A percentile compares a stretch with the other conserved stretches of the same genome.
These are phyloP conservation scores for Pogonocichla stellata DNA, from an alignment of 2,113 vertebrate species.

Conservation along the genomic window DNA sequence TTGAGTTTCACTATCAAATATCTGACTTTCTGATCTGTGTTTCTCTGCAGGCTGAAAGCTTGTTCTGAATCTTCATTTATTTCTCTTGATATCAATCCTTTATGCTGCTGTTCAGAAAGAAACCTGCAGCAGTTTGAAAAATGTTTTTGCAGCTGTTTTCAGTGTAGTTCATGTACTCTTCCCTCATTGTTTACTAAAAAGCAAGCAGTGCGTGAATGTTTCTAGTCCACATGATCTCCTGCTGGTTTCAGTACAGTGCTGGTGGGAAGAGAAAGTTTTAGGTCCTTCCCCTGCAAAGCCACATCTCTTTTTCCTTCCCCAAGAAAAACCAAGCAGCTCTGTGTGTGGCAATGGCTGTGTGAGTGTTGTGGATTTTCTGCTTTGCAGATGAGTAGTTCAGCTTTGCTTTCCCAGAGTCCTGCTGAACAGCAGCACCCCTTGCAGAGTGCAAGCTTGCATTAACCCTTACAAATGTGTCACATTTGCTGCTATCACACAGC, in stretches of 20 bases:
- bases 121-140: neutral
- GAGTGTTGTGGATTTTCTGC: neutral
- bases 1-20: neutral
- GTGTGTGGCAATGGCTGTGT: neutral
- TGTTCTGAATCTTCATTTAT: neutral
- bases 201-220: neutral
- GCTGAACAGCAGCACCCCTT: neutral
- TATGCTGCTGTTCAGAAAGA: neutral
- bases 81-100: neutral
- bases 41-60: neutral
- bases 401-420: neutral
- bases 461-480: neutral
- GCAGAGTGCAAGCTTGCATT: neutral
- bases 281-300: neutral
- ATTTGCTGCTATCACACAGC: fast-evolving
- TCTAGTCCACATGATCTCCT: neutral
- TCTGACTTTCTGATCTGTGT: neutral
- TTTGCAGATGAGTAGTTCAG: neutral
- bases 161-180: neutral
- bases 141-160: neutral
- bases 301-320: neutral
- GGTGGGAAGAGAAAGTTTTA: neutral
- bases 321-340: neutral
- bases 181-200: neutral
- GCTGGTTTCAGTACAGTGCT: neutral